Evolutionary conservation across 35 echinoderm and acorn worm species (phyloP).

Genomic region (Holothuria glaberrima): DNA sequence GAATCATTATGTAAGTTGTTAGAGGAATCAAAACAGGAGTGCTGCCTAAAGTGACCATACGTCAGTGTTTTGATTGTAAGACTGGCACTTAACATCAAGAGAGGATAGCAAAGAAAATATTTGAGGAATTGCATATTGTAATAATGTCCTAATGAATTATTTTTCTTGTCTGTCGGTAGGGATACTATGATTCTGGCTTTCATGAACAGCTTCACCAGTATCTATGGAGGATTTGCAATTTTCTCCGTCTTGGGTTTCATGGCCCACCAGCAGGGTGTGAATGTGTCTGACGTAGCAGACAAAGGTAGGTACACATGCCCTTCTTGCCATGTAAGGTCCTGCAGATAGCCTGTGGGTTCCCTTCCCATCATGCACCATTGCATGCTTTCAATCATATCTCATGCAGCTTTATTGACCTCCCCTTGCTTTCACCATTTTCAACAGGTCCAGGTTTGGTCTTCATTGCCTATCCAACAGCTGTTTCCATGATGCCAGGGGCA

Average conservation of each 20-base stretch:
- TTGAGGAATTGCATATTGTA: too few relatives aligned
- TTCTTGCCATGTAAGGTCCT: background rate
- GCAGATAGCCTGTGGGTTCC: background rate
- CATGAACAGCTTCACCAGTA: slow-evolving; percentile 79
- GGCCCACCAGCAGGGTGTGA: slow-evolving; percentile 78
- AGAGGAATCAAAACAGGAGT: too few relatives aligned
- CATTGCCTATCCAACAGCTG: slow-evolving; percentile 91
- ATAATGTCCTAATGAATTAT: too few relatives aligned
- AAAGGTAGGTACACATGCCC: slow-evolving; percentile 61
- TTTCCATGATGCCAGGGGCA: slow-evolving; percentile 86
- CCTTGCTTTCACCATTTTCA: slow-evolving; percentile 25
- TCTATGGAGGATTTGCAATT: slow-evolving; percentile 81
- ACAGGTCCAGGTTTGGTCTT: slow-evolving; percentile 96
- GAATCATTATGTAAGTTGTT: too few relatives aligned
- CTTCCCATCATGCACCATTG: background rate
- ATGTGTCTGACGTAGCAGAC: slow-evolving; percentile 69
- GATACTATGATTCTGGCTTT: slow-evolving; percentile 84
- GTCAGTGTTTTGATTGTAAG: too few relatives aligned
- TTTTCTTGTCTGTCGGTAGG: slow-evolving; percentile 46
- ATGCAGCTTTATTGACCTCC: slow-evolving; percentile 18
- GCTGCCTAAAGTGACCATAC: too few relatives aligned
- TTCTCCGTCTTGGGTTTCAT: slow-evolving; percentile 89
- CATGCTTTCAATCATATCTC: too few relatives aligned
- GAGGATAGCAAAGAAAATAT: too few relatives aligned
- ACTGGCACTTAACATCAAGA: too few relatives aligned